phyloP scores from a whole-genome alignment of 1,140 invertebrate species.

The Zaprionus lachaisei region DNA sequence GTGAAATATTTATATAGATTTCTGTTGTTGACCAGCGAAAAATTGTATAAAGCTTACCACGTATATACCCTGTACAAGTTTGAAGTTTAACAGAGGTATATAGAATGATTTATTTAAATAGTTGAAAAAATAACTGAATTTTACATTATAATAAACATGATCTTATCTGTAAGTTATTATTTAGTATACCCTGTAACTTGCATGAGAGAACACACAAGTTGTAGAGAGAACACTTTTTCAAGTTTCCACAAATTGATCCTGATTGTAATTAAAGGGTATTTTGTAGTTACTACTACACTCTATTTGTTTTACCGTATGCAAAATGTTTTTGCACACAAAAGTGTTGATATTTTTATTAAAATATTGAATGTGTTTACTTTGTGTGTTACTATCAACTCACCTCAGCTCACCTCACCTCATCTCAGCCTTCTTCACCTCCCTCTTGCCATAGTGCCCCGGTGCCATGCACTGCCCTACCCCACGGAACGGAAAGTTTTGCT shows the following conservation, averaged over 20 bases:
- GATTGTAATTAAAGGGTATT: conserved; percentile 12
- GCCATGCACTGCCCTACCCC: neutral
- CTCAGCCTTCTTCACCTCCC: neutral
- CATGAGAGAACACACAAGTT: too few relatives aligned
- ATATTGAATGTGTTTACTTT: conserved; percentile 54
- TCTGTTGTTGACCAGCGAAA: conserved; percentile 13
- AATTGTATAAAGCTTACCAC: conserved; percentile 8
- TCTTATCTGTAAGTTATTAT: too few relatives aligned
- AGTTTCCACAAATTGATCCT: too few relatives aligned
- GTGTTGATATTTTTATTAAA: conserved; percentile 49
- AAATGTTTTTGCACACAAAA: conserved; percentile 22
- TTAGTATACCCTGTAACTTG: too few relatives aligned
- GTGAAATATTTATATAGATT: conserved; percentile 67
- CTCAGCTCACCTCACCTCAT: neutral
- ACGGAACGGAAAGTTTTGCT: conserved; percentile 52
- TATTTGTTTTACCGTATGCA: neutral
- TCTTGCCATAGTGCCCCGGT: too few relatives aligned
- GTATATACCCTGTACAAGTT: neutral
- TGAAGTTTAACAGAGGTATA: too few relatives aligned
- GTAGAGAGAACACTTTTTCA: too few relatives aligned
- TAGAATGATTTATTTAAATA: too few relatives aligned
- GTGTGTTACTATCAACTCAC: conserved; percentile 10
- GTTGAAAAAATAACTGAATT: too few relatives aligned
- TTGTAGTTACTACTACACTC: neutral
- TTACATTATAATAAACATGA: too few relatives aligned